Evolutionary conservation across 1,140 invertebrate species (phyloP).

Genomic region (Cotesia typhae): DNA sequence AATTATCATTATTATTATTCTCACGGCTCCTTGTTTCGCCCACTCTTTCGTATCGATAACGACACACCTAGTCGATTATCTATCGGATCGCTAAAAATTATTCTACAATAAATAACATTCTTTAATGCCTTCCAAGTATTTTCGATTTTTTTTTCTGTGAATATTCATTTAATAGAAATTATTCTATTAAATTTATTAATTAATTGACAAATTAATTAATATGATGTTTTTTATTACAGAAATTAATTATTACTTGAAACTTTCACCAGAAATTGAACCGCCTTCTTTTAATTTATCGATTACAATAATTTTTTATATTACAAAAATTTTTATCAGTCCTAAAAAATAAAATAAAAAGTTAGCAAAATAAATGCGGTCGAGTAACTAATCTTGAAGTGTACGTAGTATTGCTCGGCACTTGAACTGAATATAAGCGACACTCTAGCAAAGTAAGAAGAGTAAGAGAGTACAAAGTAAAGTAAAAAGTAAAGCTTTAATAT

Average conservation of each 20-base stretch:
- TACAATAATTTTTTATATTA: too few species aligned
- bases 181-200: too few species aligned
- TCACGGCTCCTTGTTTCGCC: conserved; percentile 22
- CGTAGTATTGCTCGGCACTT: conserved; percentile 40
- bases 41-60: conserved; percentile 24
- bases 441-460: too few species aligned
- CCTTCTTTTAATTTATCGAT: too few species aligned
- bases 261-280: too few species aligned
- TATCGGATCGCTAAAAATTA: background rate
- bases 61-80: conserved; percentile 28
- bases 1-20: conserved; percentile 19
- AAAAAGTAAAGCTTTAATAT: conserved; percentile 48
- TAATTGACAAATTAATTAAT: background rate
- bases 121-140: background rate
- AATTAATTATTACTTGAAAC: background rate
- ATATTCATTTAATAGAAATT: too few species aligned
- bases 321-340: too few species aligned
- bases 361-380: too few species aligned
- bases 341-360: too few species aligned
- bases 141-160: too few species aligned
- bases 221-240: too few species aligned
- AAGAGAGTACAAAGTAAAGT: too few species aligned
- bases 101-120: conserved; percentile 1
- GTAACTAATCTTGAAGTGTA: conserved; percentile 24
- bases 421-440: conserved; percentile 48